Evolutionary conservation across 2,888 invertebrate species (phyloP).

Genomic region (Strigamia maritima): DNA sequence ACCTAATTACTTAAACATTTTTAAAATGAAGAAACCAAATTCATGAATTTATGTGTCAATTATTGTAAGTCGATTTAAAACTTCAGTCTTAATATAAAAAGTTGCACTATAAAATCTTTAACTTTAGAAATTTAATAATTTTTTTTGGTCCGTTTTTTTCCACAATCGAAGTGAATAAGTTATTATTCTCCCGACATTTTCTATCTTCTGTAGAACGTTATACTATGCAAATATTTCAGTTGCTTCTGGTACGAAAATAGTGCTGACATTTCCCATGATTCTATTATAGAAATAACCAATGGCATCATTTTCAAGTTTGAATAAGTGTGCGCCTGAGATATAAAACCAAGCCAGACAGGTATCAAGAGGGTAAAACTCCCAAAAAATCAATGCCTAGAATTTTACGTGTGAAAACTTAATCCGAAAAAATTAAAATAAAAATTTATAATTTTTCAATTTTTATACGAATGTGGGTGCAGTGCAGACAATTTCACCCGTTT

Average conservation of each 20-base stretch:
- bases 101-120: too few relatives aligned
- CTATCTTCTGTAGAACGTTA: neutral
- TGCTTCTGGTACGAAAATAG: neutral
- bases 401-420: neutral
- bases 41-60: neutral
- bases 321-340: slow-evolving; percentile 16
- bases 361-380: neutral
- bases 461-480: neutral
- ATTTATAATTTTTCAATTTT: neutral
- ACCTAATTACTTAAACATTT: neutral
- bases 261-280: slow-evolving; percentile 14
- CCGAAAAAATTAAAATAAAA: neutral
- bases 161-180: neutral
- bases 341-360: neutral
- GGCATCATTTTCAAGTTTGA: neutral
- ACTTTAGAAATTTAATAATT: neutral
- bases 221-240: neutral
- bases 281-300: slow-evolving; percentile 18
- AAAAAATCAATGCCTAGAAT: neutral
- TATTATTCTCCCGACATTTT: neutral
- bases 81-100: too few relatives aligned
- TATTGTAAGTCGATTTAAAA: too few relatives aligned
- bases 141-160: neutral
- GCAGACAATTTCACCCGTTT: neutral
- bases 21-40: neutral